Conservation (phyloP, 92 coral and sea anemone species). For the Diadumene lineata region DNA sequence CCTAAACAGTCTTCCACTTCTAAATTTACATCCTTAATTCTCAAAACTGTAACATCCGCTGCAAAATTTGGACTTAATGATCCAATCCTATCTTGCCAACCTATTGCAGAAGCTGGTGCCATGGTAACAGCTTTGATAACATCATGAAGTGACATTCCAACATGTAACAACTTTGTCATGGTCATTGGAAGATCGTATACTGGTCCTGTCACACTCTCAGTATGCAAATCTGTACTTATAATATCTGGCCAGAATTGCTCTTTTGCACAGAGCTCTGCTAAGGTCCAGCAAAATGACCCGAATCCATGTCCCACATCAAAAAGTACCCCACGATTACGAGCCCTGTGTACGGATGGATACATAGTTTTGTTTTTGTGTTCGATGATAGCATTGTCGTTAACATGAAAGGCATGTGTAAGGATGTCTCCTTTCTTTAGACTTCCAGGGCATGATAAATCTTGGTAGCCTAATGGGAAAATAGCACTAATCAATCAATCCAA, state of each 20-base stretch:
- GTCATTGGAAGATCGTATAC: conserved; percentile 74
- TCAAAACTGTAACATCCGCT: conserved; percentile 77
- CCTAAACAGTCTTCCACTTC: conserved; percentile 77
- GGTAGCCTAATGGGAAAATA: conserved; percentile 19
- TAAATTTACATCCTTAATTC: conserved; percentile 48
- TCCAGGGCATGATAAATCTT: conserved; percentile 74
- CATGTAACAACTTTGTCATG: conserved; percentile 77
- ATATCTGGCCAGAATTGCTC: conserved; percentile 85
- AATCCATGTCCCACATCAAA: conserved; percentile 91
- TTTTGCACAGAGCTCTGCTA: conserved; percentile 78
- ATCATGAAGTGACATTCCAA: conserved; percentile 83
- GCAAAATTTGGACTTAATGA: conserved; percentile 36
- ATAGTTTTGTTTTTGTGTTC: conserved; percentile 37
- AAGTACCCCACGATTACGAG: conserved; percentile 68
- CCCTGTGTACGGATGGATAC: conserved; percentile 48
- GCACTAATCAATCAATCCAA: too few relatives aligned
- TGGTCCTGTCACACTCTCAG: conserved; percentile 57
- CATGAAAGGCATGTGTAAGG: conserved; percentile 73
- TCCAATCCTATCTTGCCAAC: conserved; percentile 65
- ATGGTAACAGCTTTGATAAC: conserved; percentile 74
- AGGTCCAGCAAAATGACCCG: conserved; percentile 91
- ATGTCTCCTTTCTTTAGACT: conserved; percentile 76
- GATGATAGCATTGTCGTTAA: conserved; percentile 58
- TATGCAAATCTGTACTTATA: conserved; percentile 83
- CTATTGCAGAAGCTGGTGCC: conserved; percentile 77